Evolutionary conservation across 2,888 invertebrate species (phyloP), one percentile per base, ranked within the genome.

Genomic region (Meganola albula): DNA sequence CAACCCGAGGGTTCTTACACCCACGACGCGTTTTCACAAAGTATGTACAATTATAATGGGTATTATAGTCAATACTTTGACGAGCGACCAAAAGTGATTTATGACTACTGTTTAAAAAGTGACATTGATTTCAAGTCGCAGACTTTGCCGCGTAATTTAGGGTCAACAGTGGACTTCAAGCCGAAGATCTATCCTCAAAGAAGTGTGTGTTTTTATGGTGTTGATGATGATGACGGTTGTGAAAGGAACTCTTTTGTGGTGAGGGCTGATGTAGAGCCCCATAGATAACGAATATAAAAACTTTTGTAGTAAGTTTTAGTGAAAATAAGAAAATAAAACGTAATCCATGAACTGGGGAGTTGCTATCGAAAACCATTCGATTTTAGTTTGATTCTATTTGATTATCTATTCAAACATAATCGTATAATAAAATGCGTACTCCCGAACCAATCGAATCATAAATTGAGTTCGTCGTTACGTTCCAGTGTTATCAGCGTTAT

Each of bases 41-140:
- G 77, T 44, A 64, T 75, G 27, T 66, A 80, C 12, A 55, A 69
- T 6, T 74, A 63, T 42, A 74, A 77, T 5, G 79, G 79, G 0
- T 83, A 84, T 9, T 84, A 83, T 27, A 82, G 82, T 38, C 65
- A 67, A 34, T 78, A 79, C 32, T 79, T 82, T 27, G 66, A 76
- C n/a, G 77, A 82, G 44, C 67, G 59, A 51, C 78, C 78, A 36
- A 75, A 64, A 37, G 22, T 76, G 0, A 64, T 71, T 1, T 84
- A 82, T 27, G 83, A 85, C 33, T 84, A 83, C 28, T 84, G 76
- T 53, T 52, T 82, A 1, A 85, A 85, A 54, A 78, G 82, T 72
- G 84, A 84, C 49, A 68, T 72, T 51, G 66, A 61, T 18, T 63
- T 52, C 44, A 54, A 58, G 27, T 63, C 79, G 1, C 75, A 74